Percentiles rank a stretch among this genome's conserved stretches.
phyloP scores from a whole-genome alignment of 2,888 invertebrate species.

The Diaperis boleti region DNA sequence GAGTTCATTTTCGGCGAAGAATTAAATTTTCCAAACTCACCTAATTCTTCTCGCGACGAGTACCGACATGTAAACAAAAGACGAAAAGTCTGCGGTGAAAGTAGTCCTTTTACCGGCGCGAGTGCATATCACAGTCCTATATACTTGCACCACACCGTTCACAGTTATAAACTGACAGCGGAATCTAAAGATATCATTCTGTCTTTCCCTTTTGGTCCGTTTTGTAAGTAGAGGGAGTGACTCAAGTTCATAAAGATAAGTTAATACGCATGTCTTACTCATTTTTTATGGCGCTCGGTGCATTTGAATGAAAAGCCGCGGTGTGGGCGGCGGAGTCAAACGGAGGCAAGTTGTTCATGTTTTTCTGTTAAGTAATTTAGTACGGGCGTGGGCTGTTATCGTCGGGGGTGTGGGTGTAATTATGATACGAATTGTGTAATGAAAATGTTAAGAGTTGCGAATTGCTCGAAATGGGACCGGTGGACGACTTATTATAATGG shows the following conservation, averaged over 20 bases:
- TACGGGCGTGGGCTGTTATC: constrained; percentile 26
- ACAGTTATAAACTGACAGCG: constrained; percentile 36
- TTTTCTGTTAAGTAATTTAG: constrained; percentile 28
- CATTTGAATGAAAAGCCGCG: constrained; percentile 1
- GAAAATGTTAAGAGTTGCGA: background rate
- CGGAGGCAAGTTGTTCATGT: constrained; percentile 1
- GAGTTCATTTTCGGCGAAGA: no score
- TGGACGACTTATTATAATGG: constrained; percentile 1
- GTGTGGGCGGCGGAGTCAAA: no score
- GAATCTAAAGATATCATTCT: constrained; percentile 43
- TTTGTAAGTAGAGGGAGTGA: constrained; percentile 41
- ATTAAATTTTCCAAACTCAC: constrained; percentile 13
- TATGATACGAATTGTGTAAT: constrained; percentile 26
- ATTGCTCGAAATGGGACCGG: background rate
- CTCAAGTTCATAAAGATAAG: constrained; percentile 30
- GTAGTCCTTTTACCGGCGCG: constrained; percentile 44
- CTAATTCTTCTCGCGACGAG: constrained; percentile 6
- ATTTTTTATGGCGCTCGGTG: constrained; percentile 23
- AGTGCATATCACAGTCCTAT: constrained; percentile 27
- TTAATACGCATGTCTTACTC: constrained; percentile 44
- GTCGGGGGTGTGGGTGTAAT: constrained; percentile 21
- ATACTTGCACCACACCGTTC: constrained; percentile 32
- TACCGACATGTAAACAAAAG: constrained; percentile 41
- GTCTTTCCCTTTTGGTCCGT: no score
- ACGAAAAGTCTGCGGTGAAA: constrained; percentile 43